Conservation (phyloP, 2,888 invertebrate species). For the Protonemura montana region DNA sequence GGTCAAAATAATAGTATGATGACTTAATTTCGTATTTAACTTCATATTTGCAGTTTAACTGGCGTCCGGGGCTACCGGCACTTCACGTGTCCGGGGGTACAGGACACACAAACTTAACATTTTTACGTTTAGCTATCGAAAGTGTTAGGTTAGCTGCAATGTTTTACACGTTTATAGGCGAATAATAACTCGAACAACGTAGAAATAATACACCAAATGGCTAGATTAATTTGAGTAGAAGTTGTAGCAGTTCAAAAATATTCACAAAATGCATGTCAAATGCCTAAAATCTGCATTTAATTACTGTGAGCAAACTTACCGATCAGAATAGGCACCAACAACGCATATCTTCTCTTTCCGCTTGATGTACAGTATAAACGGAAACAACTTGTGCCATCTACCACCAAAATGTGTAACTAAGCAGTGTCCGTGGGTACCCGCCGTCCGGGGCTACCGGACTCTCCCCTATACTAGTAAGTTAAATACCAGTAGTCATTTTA, state of each 20-base stretch:
- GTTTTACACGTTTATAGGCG: no score
- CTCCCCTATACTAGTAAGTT: slow-evolving; percentile 20
- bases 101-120: background rate
- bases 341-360: background rate
- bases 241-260: no score
- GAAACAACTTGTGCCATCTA: slow-evolving; percentile 3
- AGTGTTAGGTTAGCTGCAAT: background rate
- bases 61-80: background rate
- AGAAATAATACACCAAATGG: no score
- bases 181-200: no score
- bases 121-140: background rate
- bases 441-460: slow-evolving; percentile 19
- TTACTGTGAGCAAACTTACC: background rate
- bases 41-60: no score
- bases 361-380: background rate
- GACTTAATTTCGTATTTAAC: no score
- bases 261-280: no score
- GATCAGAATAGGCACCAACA: background rate
- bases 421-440: background rate
- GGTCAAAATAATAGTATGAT: no score
- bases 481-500: no score
- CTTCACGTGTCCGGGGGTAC: slow-evolving; percentile 14
- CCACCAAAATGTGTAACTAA: background rate
- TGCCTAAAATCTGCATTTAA: no score
- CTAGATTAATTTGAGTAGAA: no score